Evolutionary conservation across 2,113 vertebrate species (phyloP).

Genomic region (Lampris megalopsis): DNA sequence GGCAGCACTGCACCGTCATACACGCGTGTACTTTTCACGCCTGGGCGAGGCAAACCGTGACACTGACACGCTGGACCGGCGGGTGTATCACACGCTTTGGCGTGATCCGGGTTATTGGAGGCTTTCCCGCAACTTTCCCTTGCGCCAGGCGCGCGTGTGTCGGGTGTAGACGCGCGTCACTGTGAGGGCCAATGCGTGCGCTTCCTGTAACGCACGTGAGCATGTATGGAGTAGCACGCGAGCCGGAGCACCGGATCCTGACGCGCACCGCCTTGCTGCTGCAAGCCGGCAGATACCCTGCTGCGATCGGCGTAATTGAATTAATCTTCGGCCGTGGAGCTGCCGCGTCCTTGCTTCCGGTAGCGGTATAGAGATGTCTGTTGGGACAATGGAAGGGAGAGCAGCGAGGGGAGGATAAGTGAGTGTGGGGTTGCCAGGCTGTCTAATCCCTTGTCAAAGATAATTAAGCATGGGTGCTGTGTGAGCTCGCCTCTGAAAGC

Average conservation of each 20-base stretch:
- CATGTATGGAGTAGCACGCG: slow-evolving; percentile 18
- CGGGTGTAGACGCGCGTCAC: background rate
- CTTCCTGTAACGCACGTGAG: background rate
- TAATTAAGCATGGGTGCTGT: slow-evolving; percentile 18
- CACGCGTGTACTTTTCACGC: no score
- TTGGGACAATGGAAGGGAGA: background rate
- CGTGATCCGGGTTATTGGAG: background rate
- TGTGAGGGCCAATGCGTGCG: background rate
- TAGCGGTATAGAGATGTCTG: background rate
- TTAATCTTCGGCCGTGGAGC: background rate
- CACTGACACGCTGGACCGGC: no score
- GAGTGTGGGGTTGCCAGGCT: background rate
- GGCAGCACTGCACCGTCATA: no score
- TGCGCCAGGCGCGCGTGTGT: background rate
- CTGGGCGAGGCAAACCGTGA: no score
- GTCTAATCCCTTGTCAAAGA: slow-evolving; percentile 19
- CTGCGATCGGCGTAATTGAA: background rate
- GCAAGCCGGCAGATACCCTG: background rate
- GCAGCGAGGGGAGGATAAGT: background rate
- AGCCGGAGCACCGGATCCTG: slow-evolving; percentile 16
- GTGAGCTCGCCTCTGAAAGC: slow-evolving; percentile 3
- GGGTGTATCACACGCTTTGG: no score
- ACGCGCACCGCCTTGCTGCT: slow-evolving; percentile 30
- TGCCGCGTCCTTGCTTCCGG: background rate
- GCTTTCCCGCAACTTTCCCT: background rate